A percentile compares a stretch with the other conserved stretches of the same genome.
Conservation (phyloP, 2,113 vertebrate species). For the Sinocyclocheilus maitianheensis region DNA sequence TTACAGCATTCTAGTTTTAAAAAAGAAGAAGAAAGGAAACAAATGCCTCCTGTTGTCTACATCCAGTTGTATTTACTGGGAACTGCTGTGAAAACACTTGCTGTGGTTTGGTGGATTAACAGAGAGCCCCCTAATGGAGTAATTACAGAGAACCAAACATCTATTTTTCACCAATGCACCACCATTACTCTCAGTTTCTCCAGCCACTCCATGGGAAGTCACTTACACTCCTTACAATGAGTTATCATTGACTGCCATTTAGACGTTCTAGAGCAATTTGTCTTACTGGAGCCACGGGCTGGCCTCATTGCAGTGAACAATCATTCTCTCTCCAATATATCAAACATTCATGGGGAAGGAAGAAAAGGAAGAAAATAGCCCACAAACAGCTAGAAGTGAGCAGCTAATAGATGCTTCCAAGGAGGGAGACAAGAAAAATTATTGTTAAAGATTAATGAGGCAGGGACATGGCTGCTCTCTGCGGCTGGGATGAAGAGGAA, state of each 20-base stretch:
- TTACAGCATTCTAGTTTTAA: background rate
- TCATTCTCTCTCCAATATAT: conserved; percentile 92
- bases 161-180: conserved; percentile 87
- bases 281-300: conserved; percentile 90
- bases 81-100: conserved; percentile 74
- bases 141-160: conserved; percentile 84
- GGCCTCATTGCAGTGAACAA: conserved; percentile 90
- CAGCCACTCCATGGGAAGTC: conserved; percentile 91
- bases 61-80: conserved; percentile 70
- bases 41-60: conserved; percentile 62
- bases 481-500: conserved; percentile 61
- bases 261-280: conserved; percentile 90
- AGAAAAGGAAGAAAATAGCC: conserved; percentile 72
- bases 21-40: background rate
- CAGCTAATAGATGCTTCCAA: conserved; percentile 78
- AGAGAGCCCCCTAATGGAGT: conserved; percentile 82
- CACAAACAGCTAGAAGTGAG: conserved; percentile 77
- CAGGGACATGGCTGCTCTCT: conserved; percentile 62
- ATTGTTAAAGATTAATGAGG: conserved; percentile 73
- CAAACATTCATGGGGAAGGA: conserved; percentile 84
- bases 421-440: conserved; percentile 77
- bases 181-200: conserved; percentile 91
- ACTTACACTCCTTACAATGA: conserved; percentile 94
- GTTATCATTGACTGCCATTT: conserved; percentile 97
- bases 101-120: conserved; percentile 78